Evolutionary conservation across 2,888 invertebrate species (phyloP).

Genomic region (Opisthograptis luteolata): DNA sequence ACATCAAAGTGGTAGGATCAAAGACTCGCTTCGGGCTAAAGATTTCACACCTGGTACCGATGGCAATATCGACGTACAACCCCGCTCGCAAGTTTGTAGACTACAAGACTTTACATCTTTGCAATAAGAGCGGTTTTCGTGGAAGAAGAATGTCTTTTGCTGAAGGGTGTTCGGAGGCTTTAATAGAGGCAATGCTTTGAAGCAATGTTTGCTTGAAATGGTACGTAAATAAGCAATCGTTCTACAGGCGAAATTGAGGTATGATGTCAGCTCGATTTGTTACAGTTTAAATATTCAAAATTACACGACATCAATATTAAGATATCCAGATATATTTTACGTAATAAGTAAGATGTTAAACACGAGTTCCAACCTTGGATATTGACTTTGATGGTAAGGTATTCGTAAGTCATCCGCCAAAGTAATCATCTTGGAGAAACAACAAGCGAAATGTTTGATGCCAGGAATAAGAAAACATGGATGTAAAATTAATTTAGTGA

Average conservation of each 20-base stretch:
- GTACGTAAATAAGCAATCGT: conserved; percentile 39
- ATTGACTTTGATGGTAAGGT: no score
- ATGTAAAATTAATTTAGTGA: no score
- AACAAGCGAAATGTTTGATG: no score
- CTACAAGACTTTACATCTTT: conserved; percentile 12
- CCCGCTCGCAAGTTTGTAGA: conserved; percentile 12
- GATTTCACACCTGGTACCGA: conserved; percentile 55
- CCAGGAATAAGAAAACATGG: no score
- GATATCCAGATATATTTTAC: no score
- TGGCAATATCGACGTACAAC: conserved; percentile 47
- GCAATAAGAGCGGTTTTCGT: conserved; percentile 13
- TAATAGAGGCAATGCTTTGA: conserved; percentile 39
- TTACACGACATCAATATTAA: no score
- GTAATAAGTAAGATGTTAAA: no score
- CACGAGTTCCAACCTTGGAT: no score
- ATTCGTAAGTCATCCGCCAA: no score
- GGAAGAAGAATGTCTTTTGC: background rate
- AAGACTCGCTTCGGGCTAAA: conserved; percentile 48
- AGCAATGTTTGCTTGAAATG: conserved; percentile 31
- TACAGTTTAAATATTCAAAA: conserved; percentile 23
- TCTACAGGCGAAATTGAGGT: conserved; percentile 26
- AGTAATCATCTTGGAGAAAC: no score
- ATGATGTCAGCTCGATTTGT: conserved; percentile 24
- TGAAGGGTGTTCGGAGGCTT: conserved; percentile 24
- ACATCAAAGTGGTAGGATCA: conserved; percentile 53